A percentile compares a stretch with the other conserved stretches of the same genome.
Evolutionary conservation across 2,113 vertebrate genomes (phyloP).

Genomic region (Syngnathus typhle): DNA sequence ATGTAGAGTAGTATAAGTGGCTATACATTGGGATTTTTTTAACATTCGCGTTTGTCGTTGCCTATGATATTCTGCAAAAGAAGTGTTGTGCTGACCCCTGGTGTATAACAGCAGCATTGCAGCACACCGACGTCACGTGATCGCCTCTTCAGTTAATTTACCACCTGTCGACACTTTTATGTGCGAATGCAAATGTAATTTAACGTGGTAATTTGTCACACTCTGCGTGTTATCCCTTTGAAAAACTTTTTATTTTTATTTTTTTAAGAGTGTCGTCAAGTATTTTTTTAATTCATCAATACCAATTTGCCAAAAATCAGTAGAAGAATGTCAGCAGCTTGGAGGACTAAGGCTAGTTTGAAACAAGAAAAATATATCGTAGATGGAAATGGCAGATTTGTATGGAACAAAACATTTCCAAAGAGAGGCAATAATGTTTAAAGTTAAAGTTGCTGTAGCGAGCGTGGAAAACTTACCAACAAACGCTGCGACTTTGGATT

Average conservation of each 20-base stretch:
- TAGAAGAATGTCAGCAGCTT: background rate
- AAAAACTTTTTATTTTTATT: background rate
- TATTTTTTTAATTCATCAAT: too few relatives aligned
- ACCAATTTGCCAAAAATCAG: background rate
- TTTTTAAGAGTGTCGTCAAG: too few relatives aligned
- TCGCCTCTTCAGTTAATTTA: background rate
- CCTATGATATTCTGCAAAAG: background rate
- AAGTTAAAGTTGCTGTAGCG: too few relatives aligned
- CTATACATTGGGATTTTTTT: background rate
- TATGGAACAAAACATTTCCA: background rate
- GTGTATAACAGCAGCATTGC: conserved; percentile 13
- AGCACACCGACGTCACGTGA: background rate
- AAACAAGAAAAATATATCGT: background rate
- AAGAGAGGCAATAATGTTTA: background rate
- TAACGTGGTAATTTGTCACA: too few relatives aligned
- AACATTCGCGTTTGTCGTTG: background rate
- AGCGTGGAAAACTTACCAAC: too few relatives aligned
- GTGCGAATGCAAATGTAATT: background rate
- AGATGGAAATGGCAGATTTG: background rate
- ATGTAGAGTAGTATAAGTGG: background rate
- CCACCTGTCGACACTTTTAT: background rate
- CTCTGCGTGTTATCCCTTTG: background rate
- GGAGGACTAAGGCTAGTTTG: background rate
- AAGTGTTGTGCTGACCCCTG: conserved; percentile 11
- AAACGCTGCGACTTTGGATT: too few relatives aligned